Base-by-base conservation (phyloP, 2,888 invertebrate species). In the Cosmorhoe ocellata region DNA sequence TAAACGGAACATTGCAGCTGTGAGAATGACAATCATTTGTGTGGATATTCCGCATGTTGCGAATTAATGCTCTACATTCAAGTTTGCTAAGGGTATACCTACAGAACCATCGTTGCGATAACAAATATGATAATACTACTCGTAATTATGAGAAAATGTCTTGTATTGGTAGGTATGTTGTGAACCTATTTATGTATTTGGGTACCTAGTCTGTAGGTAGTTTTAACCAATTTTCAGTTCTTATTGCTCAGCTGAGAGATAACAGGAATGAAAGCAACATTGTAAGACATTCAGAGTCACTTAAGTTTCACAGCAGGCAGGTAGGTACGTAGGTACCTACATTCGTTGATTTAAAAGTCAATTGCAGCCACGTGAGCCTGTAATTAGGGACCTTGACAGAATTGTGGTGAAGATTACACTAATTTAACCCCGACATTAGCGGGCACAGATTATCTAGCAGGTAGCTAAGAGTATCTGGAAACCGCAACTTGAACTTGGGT, bases 361-460 rank as follows among this genome's bases (percentile, higher is more conserved):
- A 53, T 53, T 48, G 40, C 48, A 18, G 11, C 39, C 56, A 59
- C 59, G 59, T 59, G 55, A 45, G 44, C 11, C 47, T 41, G 58
- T 73, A 71, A 73, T 70, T 71, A 64, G 64, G 48, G 61, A 67
- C 80, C 79, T 80, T 79, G 80, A 76, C 79, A 71, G 79, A 70
- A 66, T 79, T 77, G 80, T 60, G 74, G 79, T 71, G 70, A 70
- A 74, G 78, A 82, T 83, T 81, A 82, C 76, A 74, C 76, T 79
- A 81, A 81, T 79, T 73, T 74, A 72, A 69, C 64, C 67, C 67
- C 69, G 61, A 45, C 66, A 57, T 64, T 56, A 58, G 61, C 51
- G 47, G 56, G 31, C 54, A 47, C 43, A 52, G 52, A 52, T 31
- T 47, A 34, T 13, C 8, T 10, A 46, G 33, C 13, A 48, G 30